Percentiles rank a stretch among this genome's conserved stretches.
phyloP scores from a whole-genome alignment of 2,113 vertebrate species.

The Ctenomys sociabilis region DNA sequence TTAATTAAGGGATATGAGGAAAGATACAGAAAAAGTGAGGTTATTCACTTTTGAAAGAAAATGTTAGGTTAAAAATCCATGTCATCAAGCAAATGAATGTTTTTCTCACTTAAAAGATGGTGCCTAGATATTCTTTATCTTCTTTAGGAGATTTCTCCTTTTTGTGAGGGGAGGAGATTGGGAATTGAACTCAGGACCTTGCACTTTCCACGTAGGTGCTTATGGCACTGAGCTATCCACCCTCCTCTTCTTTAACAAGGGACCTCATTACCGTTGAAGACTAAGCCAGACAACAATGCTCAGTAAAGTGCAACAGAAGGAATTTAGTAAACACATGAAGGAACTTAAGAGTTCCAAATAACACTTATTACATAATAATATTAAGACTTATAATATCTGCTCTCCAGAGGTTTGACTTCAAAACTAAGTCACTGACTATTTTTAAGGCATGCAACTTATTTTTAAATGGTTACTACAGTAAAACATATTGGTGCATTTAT shows the following conservation, averaged over 20 bases:
- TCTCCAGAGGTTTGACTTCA: neutral
- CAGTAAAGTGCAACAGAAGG: neutral
- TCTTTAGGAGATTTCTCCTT: neutral
- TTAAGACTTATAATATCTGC: neutral
- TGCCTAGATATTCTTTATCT: neutral
- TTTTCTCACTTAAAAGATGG: neutral
- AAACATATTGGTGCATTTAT: neutral
- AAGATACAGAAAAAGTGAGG: neutral
- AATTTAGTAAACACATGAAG: neutral
- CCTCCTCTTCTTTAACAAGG: neutral
- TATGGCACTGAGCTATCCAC: no score
- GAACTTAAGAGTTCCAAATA: neutral
- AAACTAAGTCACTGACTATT: neutral
- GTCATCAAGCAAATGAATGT: neutral
- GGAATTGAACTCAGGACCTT: no score
- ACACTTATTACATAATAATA: neutral
- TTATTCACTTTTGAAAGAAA: conserved; percentile 18
- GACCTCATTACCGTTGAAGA: conserved; percentile 5
- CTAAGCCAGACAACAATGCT: neutral
- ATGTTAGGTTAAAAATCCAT: neutral
- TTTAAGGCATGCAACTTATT: neutral
- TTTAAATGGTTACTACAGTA: neutral
- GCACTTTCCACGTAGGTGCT: no score
- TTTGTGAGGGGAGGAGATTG: no score
- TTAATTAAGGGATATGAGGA: conserved; percentile 7